These are phyloP conservation scores for Daboia siamensis DNA, from an alignment of 2,113 vertebrate species.

Conservation along the genomic window DNA sequence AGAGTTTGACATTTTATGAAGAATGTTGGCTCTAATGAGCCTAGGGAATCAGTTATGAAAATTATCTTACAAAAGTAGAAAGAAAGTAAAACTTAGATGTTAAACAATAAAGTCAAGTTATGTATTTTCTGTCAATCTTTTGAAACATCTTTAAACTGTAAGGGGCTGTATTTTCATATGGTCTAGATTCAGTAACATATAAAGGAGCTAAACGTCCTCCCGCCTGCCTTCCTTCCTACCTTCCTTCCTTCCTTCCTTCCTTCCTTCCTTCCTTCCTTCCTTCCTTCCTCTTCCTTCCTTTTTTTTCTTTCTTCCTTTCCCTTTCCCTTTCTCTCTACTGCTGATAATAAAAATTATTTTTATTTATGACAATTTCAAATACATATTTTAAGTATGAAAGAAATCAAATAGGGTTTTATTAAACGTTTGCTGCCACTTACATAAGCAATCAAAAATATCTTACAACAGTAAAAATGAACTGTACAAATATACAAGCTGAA, in stretches of 20 bases:
- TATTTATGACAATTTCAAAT: not conserved
- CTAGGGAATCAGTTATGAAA: no score
- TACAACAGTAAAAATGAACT: not conserved
- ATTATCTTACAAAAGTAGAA: no score
- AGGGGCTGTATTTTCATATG: no score
- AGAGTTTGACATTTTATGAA: no score
- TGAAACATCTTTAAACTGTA: no score
- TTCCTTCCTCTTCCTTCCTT: not conserved
- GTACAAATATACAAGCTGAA: not conserved
- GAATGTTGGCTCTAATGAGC: no score
- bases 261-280: not conserved
- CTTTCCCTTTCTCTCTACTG: not conserved
- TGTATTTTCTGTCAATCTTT: no score
- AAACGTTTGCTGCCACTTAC: not conserved
- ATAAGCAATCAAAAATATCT: not conserved
- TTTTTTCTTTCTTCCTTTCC: not conserved
- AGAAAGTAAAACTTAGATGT: no score
- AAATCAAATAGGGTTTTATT: not conserved
- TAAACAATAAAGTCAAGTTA: no score
- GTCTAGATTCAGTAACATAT: no score
- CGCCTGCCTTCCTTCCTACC: no score
- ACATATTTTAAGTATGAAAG: not conserved
- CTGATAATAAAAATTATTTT: not conserved
- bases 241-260: not conserved
- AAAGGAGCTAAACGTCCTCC: no score